Conservation (phyloP, 2,113 vertebrate species). For the Serinus canaria region DNA sequence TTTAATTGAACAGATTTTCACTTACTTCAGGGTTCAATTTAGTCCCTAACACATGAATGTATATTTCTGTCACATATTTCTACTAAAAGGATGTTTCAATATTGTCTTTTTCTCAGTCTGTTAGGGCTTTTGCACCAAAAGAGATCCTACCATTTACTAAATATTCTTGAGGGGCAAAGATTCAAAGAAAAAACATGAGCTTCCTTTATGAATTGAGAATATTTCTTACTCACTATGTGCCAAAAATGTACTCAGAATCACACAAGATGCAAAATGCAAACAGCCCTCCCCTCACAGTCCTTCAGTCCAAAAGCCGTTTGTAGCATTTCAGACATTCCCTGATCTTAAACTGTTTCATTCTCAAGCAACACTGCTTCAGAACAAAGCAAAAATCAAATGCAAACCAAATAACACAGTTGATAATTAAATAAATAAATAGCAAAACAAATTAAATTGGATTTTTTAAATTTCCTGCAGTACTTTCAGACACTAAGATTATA, state of each 20-base stretch:
- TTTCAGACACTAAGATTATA: not conserved
- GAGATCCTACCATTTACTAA: constrained; percentile 11
- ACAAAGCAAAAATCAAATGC: constrained; percentile 41
- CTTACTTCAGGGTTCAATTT: not conserved
- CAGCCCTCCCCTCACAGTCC: not conserved
- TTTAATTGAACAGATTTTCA: not conserved
- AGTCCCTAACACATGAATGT: not conserved
- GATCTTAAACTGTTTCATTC: not conserved
- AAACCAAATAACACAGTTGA: not conserved
- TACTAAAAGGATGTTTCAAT: not conserved
- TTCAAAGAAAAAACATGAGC: not conserved
- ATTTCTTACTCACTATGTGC: not conserved
- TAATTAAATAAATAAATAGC: not conserved
- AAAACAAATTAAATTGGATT: not conserved
- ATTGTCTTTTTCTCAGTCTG: not conserved
- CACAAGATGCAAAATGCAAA: not conserved
- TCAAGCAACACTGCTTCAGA: not conserved
- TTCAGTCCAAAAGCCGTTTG: not conserved
- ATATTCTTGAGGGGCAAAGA: not conserved
- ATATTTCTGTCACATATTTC: not conserved
- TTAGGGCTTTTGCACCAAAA: constrained; percentile 5
- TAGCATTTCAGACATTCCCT: not conserved
- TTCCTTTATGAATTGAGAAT: not conserved
- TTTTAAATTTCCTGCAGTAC: not conserved
- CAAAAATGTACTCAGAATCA: not conserved